A percentile compares a stretch with the other conserved stretches of the same genome.
These are phyloP conservation scores for Turritopsis rubra DNA, from an alignment of 30 jellyfish, hydroid and myxozoan genomes.

Conservation along the genomic window DNA sequence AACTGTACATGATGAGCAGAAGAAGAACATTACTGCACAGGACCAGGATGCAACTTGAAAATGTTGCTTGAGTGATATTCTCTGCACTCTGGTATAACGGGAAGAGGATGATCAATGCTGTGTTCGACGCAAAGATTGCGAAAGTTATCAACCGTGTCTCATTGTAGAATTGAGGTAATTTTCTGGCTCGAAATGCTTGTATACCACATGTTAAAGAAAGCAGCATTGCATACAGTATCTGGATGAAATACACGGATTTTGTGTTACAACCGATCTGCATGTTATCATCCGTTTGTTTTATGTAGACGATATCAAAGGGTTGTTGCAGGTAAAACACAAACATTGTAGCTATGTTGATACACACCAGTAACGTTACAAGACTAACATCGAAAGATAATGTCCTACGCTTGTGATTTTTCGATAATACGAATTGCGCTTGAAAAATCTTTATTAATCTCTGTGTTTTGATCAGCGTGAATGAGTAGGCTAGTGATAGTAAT, in stretches of 20 bases:
- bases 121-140: conserved; percentile 10
- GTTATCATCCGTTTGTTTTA: not conserved
- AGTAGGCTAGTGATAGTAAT: not conserved
- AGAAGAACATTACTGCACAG: not conserved
- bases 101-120: not conserved
- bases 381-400: conserved; percentile 1
- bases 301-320: not conserved
- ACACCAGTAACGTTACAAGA: not conserved
- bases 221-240: not conserved
- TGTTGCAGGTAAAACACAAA: not conserved
- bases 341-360: not conserved
- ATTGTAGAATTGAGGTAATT: conserved; percentile 29
- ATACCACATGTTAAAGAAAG: conserved; percentile 11
- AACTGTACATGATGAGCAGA: not conserved
- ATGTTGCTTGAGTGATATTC: not conserved
- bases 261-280: not conserved
- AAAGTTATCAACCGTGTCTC: conserved; percentile 16
- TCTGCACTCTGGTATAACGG: not conserved
- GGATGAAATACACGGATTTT: not conserved
- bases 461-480: conserved; percentile 22
- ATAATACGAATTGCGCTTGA: not conserved
- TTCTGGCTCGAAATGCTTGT: conserved; percentile 27
- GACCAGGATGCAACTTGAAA: not conserved
- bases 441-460: conserved; percentile 20
- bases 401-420: not conserved